Conservation (phyloP, 2,113 vertebrate genomes). For the chimpanzee (Pan troglodytes) region NHGRI_mPanTro3-v2.1_pri NC_072403.2:61146501-61147000, state of each 20-base stretch:
- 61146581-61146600: background rate
- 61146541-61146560: background rate
- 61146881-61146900: background rate
- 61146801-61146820: background rate
- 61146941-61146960: background rate
- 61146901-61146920: background rate
- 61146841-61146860: background rate
- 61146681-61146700: background rate
- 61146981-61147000: background rate
- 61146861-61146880: background rate
- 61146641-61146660: background rate
- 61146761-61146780: background rate
- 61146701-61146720: background rate
- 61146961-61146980: background rate
- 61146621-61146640: background rate
- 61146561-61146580: background rate
- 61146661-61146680: background rate
- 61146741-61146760: background rate
- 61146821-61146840: background rate
- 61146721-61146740: background rate
- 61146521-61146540: background rate
- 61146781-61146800: background rate
- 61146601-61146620: background rate
- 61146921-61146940: background rate
- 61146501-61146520: background rate